Base-by-base conservation (phyloP, 2,888 invertebrate genomes). In the Xanthia icteritia region DNA sequence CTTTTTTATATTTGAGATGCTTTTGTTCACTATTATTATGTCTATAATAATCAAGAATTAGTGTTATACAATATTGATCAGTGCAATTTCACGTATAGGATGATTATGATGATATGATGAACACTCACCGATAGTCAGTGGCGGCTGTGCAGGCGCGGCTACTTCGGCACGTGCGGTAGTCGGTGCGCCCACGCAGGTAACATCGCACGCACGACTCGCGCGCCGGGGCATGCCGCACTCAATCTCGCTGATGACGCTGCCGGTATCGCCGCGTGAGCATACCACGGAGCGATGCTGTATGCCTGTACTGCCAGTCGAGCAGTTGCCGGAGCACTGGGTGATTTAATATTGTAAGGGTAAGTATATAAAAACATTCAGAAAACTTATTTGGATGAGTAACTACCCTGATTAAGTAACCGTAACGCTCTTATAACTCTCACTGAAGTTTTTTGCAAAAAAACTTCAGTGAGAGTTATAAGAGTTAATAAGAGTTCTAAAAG, bases 251-350 rank as follows among this genome's bases (percentile, higher is more conserved):
- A 87, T 85, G 78, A 94, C 81, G 2, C 85, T 80, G 0, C 86
- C 89, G 39, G 88, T 87, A 56, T 87, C 91, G 8, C 89, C 93
- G 76, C 96, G 96, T 1, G 96, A 94, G 85, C 97, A 97, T 77
- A 97, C 96, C 17, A 97, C 95, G 23, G 96, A 93, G 1, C 97
- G 96, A 56, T 94, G 94, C 82, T 97, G 96, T 1, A 95, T 89
- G 0, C 95, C 95, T 56, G 93, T 69, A 45, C 63, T 70, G 8
- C 91, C 92, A 0, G 86, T 63, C 0, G 93, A 86, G 86, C 97
- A 97, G 76, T 94, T 94, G 31, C 95, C 94, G 20, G 87, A 85
- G 76, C 97, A 97, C 97, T 60, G 31, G 31, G 31, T 71, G 15
- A 58, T 3, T 42, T 8, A 69, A 54, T n/a, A 45, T 71, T 36